A percentile compares a stretch with the other conserved stretches of the same genome.
Evolutionary conservation across 2,113 vertebrate genomes (phyloP).

Genomic region (Notothenia coriiceps): DNA sequence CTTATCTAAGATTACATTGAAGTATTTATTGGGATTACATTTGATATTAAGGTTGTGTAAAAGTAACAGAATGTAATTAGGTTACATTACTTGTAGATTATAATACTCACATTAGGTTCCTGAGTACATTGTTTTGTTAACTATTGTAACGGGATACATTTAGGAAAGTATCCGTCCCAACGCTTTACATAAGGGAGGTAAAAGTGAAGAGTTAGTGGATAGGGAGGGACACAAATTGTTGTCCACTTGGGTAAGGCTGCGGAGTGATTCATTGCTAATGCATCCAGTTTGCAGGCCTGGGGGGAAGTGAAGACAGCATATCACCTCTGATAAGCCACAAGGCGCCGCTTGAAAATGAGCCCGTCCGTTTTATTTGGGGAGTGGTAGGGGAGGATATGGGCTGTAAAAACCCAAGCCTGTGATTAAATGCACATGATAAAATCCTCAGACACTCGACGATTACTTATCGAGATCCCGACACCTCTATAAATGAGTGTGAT

Average conservation of each 20-base stretch:
- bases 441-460: conserved; percentile 51
- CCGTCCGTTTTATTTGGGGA: conserved; percentile 49
- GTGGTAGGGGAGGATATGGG: conserved; percentile 22
- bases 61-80: too few relatives aligned
- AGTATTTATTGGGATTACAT: too few relatives aligned
- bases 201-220: conserved; percentile 24
- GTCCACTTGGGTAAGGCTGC: conserved; percentile 62
- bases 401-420: conserved; percentile 47
- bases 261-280: conserved; percentile 67
- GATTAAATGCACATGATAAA: conserved; percentile 70
- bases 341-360: conserved; percentile 55
- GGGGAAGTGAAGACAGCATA: conserved; percentile 55
- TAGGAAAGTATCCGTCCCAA: too few relatives aligned
- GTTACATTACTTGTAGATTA: too few relatives aligned
- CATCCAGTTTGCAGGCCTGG: conserved; percentile 57
- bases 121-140: too few relatives aligned
- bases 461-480: conserved; percentile 50
- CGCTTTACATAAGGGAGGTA: conserved; percentile 2
- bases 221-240: conserved; percentile 62
- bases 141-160: too few relatives aligned
- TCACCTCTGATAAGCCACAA: conserved; percentile 62
- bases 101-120: too few relatives aligned
- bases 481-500: conserved; percentile 51
- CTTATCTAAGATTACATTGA: too few relatives aligned
- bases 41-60: too few relatives aligned